Evolutionary conservation across 2,113 vertebrate species (phyloP).

Genomic region (Mus pahari): DNA sequence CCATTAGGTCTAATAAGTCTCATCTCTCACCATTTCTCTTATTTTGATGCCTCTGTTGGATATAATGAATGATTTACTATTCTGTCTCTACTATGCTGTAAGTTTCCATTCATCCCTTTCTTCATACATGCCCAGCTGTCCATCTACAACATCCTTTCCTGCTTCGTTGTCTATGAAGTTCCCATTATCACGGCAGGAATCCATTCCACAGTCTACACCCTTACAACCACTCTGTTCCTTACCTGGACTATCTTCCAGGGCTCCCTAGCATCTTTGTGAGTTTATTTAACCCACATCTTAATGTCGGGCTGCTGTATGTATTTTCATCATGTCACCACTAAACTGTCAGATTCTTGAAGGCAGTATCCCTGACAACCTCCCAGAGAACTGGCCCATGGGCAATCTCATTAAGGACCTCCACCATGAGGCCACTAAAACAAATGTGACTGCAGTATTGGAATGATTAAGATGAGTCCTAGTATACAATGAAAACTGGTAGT

Average conservation of each 20-base stretch:
- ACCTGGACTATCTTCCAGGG: neutral
- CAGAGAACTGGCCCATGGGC: neutral
- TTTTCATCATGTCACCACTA: neutral
- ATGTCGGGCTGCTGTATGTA: neutral
- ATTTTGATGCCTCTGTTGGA: neutral
- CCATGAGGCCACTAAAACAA: neutral
- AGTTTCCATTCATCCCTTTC: neutral
- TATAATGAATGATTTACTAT: neutral
- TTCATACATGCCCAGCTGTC: neutral
- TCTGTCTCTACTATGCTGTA: neutral
- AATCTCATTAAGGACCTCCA: neutral
- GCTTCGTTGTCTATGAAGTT: neutral
- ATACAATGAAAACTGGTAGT: neutral
- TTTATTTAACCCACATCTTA: neutral
- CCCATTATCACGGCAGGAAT: neutral
- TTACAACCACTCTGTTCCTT: neutral
- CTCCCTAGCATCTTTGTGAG: neutral
- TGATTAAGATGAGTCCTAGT: neutral
- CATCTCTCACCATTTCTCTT: neutral
- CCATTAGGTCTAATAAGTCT: neutral
- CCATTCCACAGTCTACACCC: neutral
- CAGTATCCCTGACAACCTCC: neutral
- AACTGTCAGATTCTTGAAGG: neutral
- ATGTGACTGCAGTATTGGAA: neutral
- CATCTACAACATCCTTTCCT: neutral